Conservation (phyloP, 64 coral and sea anemone genomes). For the Montipora foliosa region DNA sequence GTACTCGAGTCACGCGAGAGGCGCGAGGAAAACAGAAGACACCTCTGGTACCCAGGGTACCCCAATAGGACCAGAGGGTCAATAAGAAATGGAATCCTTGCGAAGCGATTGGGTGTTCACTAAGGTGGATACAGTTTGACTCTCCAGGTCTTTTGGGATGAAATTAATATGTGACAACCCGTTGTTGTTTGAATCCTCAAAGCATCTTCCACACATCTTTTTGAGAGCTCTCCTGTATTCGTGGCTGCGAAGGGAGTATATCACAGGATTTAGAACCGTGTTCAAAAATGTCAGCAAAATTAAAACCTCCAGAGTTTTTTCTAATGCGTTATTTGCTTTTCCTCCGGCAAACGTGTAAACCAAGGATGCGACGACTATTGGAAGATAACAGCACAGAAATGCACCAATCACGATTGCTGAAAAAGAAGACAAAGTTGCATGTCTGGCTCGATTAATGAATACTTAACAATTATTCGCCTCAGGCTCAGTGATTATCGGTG, state of each 20-base stretch:
- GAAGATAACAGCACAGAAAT: slow-evolving; percentile 63
- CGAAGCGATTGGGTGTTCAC: neutral
- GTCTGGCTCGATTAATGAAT: too few relatives aligned
- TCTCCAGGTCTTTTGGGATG: slow-evolving; percentile 1
- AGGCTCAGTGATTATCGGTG: too few relatives aligned
- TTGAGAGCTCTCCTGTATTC: slow-evolving; percentile 43
- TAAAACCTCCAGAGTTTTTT: slow-evolving; percentile 20
- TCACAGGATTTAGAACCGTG: slow-evolving; percentile 53
- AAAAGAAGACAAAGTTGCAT: slow-evolving; percentile 3
- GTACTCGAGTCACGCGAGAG: too few relatives aligned
- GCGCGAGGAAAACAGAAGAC: too few relatives aligned
- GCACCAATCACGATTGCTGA: slow-evolving; percentile 62
- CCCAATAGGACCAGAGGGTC: neutral
- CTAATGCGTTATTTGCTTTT: neutral
- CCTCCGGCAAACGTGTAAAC: neutral
- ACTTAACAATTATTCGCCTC: too few relatives aligned
- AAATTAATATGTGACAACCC: neutral
- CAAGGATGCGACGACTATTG: slow-evolving; percentile 30
- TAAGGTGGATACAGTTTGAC: slow-evolving; percentile 23
- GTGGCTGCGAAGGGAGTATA: slow-evolving; percentile 49
- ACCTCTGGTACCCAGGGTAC: too few relatives aligned
- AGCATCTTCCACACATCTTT: slow-evolving; percentile 8
- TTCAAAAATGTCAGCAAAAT: slow-evolving; percentile 47
- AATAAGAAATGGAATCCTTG: neutral
- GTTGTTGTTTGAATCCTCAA: neutral